Evolutionary conservation across 2,113 vertebrate genomes (phyloP), one percentile per base, ranked within the genome.

Genomic region (Otolemur garnettii): DNA sequence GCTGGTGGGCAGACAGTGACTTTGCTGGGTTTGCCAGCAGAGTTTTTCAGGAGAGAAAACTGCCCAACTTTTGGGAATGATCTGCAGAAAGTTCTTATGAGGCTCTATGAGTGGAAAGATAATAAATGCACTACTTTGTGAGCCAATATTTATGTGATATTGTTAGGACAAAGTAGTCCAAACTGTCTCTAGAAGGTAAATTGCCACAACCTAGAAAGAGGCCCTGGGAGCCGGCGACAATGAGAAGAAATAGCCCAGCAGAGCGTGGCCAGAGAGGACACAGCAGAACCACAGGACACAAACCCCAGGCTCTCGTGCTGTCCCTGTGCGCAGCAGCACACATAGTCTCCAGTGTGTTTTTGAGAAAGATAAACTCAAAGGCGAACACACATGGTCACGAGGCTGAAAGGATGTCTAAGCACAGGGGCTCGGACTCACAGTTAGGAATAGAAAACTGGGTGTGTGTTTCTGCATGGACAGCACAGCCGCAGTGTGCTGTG

Each of bases 321-420:
- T 4, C 26, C 50, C 45, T 24, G 0, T 38, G 6, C 19, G 11
- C 7, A 33, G 4, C 21, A 38, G 45, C 72, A 2, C 0, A 0
- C 33, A 35, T 19, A 11, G 42, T 60, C 33, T 10, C 62, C 1
- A 22, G 50, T 28, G 26, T 53, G 55, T 78, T 28, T 24, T 30
- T 10, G 33, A 53, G 53, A 82, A 69, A 33, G 91, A 17, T 2
- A 12, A 22, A 19, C 15, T 9, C 2, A 14, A 14, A 26, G 19
- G 30, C 60, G 38, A 55, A 14, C 1, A 28, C 7, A 1, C 19
- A 10, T 17, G 62, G 66, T 28, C 0, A 0, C 26, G 42, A 66
- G 3, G 4, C 28, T 30, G 59, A 24, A 21, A 4, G 38, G 42
- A 30, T 50, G 30, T 14, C 64, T 24, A 42, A 21, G 7, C 18